phyloP scores from a whole-genome alignment of 37 sponge, comb jelly and placozoan species.

The Hormiphora californensis region DNA sequence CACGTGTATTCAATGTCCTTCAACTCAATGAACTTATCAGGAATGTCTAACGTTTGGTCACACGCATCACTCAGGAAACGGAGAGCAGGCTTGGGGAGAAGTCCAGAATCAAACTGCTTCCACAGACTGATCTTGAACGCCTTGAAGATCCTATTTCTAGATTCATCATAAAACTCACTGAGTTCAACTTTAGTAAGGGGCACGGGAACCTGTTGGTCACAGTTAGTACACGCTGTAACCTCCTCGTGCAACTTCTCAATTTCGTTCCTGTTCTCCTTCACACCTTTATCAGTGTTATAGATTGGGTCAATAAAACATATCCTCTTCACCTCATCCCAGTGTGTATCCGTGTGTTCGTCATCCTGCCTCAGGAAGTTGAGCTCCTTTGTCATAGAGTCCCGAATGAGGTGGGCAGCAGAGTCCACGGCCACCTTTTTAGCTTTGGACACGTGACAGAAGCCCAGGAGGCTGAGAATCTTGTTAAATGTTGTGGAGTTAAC shows the following conservation, averaged over 20 bases:
- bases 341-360: slow-evolving; percentile 71
- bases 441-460: slow-evolving; percentile 75
- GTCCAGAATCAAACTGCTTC: slow-evolving; percentile 86
- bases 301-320: slow-evolving; percentile 17
- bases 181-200: slow-evolving; percentile 73
- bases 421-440: slow-evolving; percentile 67
- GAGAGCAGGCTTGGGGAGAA: slow-evolving; percentile 78
- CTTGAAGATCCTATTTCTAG: slow-evolving; percentile 68
- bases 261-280: not conserved
- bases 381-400: slow-evolving; percentile 62
- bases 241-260: slow-evolving; percentile 5
- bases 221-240: slow-evolving; percentile 58
- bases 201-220: slow-evolving; percentile 59
- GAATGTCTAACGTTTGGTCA: slow-evolving; percentile 69
- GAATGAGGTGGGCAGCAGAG: slow-evolving; percentile 62
- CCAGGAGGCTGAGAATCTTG: slow-evolving; percentile 66
- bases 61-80: slow-evolving; percentile 66
- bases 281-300: not conserved
- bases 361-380: slow-evolving; percentile 75
- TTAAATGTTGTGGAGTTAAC: slow-evolving; percentile 79
- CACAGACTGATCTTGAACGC: slow-evolving; percentile 89
- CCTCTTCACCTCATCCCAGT: slow-evolving; percentile 84
- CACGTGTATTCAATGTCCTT: slow-evolving; percentile 73
- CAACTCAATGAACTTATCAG: slow-evolving; percentile 68
- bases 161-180: slow-evolving; percentile 75